Base-by-base conservation (phyloP, 2,797 vertebrate genomes). In the Lacerta viridis region DNA sequence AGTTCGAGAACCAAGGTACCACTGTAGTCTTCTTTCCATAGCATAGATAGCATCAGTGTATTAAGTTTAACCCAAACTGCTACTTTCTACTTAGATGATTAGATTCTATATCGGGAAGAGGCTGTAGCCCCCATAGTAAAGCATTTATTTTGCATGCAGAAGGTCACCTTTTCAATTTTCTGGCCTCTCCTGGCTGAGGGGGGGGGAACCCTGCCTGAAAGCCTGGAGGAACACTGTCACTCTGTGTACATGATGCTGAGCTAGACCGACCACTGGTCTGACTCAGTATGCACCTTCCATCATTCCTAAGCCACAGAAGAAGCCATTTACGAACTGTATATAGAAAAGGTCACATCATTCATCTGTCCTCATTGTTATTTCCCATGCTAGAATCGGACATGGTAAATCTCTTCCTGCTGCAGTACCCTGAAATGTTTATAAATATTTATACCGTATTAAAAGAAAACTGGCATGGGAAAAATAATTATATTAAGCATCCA, bases 381-480 rank as follows among this genome's bases (percentile, higher is more conserved):
- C n/a, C 55, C 79, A 27, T 27, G 23, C 66, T 87, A 79, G 78
- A 87, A 43, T 74, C 36, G 59, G 55, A 9, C 78, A 80, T 17
- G 50, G 78, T 72, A 80, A 81, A 81, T 81, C 50, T 81, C 71
- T 81, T 81, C 41, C 50, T 74, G 46, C 79, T 74, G 50, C 50
- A 87, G 50, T 64, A 29, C 55, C 50, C 69, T 61, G 27, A 43
- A 87, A 87, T 87, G 36, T 36, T n/a, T 61, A 72, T 87, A 87
- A 80, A 87, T 87, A 80, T 80, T 80, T 87, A 80, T 87, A 74
- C 18, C 64, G 79, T n/a, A 81, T 75, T 74, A 74, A 81, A 81
- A 81, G 41, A 74, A 74, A 81, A 74, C 74, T 61, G 46, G 17
- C 10, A 74, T 61, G 55, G 41, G 36, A 29, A 87, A 81, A 87